Evolutionary conservation across 2,797 vertebrate species (phyloP).

Genomic region (Tarsius wallacei): DNA sequence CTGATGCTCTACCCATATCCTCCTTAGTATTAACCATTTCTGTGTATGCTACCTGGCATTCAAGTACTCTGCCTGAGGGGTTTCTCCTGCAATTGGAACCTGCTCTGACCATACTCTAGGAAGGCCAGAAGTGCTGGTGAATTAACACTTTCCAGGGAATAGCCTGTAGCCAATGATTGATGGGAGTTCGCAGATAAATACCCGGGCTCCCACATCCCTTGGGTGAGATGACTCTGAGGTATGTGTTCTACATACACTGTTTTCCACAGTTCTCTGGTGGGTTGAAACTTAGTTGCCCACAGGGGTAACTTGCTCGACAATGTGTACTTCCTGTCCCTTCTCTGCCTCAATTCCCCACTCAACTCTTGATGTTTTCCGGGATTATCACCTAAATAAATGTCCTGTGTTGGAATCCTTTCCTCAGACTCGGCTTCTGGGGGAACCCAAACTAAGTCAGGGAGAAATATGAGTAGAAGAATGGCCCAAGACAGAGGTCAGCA

Average conservation of each 20-base stretch:
- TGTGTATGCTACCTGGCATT: not conserved
- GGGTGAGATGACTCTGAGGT: not conserved
- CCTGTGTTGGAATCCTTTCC: not conserved
- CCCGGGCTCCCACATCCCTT: not conserved
- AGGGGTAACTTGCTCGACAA: not conserved
- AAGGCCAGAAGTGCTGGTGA: not conserved
- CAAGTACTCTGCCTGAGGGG: not conserved
- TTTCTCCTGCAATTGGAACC: not conserved
- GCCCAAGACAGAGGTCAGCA: not conserved
- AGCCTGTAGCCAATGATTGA: not conserved
- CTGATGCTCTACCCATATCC: too few species aligned
- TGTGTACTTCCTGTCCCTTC: not conserved
- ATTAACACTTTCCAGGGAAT: not conserved
- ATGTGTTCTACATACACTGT: not conserved
- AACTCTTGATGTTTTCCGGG: not conserved
- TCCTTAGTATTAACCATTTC: not conserved
- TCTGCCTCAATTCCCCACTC: not conserved
- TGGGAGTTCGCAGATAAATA: not conserved
- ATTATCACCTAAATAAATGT: not conserved
- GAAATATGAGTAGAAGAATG: not conserved
- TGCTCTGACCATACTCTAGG: not conserved
- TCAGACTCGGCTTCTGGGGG: not conserved
- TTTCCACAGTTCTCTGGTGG: not conserved
- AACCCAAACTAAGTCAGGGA: not conserved
- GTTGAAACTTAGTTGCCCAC: not conserved